Base-by-base conservation (phyloP, 2,113 vertebrate species). In the Acanthochromis polyacanthus region DNA sequence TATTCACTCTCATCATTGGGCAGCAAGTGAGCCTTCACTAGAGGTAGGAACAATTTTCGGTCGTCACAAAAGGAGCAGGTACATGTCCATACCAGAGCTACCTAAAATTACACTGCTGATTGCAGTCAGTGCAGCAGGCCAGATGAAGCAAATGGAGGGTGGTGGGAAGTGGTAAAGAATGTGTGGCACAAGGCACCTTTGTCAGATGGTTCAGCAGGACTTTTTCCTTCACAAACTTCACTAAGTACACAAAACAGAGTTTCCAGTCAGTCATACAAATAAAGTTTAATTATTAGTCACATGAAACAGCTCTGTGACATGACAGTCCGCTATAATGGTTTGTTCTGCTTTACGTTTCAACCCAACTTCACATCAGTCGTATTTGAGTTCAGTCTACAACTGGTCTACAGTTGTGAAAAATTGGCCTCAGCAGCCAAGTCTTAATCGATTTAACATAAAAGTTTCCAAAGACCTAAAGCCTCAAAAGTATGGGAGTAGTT, bases 81-180 rank as follows among this genome's bases (percentile, higher is more conserved):
- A 52, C 61, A 58, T 51, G 80, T 76, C 62, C 58, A 71, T 61
- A 63, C 11, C 52, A 68, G 55, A 74, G 65, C 70, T 38, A 64
- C 55, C 36, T 52, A 62, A 69, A 76, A 66, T 72, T 69, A 79
- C 78, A 73, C 20, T 20, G 20, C 75, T 87, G 87, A 86, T 82
- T 84, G 79, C 76, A 75, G 76, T 56, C 51, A 63, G 51, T 45
- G 40, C 58, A 46, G 58, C 48, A 30, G 59, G 64, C 36, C 69
- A 50, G 16, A 70, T 51, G 72, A 63, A 77, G 75, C 50, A 67
- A 84, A 80, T 74, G 70, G 48, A 88, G 62, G 53, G 50, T 55
- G 50, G 67, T 63, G 48, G 75, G 40, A 63, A 46, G 15, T 1
- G 32, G 45, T 36, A 62, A 52, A 71, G 63, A 22, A 20, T 9